phyloP scores from a whole-genome alignment of 2,797 vertebrate species.

The Sebastes goodei region DNA sequence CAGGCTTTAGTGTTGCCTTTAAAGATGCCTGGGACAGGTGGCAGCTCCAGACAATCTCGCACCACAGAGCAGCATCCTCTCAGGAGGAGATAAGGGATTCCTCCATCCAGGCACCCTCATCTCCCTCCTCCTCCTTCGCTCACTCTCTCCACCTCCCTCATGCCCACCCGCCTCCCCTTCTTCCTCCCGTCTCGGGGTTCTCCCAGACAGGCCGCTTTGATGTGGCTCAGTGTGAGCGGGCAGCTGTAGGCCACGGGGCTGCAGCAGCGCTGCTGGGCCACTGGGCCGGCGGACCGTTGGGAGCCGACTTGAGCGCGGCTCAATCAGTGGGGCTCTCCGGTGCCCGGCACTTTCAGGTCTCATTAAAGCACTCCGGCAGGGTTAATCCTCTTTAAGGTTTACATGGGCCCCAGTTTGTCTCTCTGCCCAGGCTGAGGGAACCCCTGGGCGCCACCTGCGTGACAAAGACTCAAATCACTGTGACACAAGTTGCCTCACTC shows the following conservation, averaged over 20 bases:
- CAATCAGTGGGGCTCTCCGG: conserved; percentile 78
- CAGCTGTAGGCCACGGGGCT: conserved; percentile 82
- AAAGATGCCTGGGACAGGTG: conserved; percentile 99
- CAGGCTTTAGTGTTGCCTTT: conserved; percentile 96
- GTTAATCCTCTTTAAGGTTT: conserved; percentile 97
- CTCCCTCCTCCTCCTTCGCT: conserved; percentile 41
- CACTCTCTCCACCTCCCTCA: conserved; percentile 38
- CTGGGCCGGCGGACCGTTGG: conserved; percentile 71
- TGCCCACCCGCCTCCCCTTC: conserved; percentile 19
- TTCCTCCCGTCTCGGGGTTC: conserved; percentile 70
- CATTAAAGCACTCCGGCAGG: conserved; percentile 90
- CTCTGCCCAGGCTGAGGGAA: conserved; percentile 79
- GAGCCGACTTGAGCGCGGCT: conserved; percentile 68
- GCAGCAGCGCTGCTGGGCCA: conserved; percentile 59
- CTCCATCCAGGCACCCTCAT: conserved; percentile 84
- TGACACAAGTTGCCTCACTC: conserved; percentile 68
- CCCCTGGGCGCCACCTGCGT: conserved; percentile 83
- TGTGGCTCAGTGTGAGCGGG: conserved; percentile 88
- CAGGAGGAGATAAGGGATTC: conserved; percentile 96
- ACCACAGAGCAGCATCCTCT: conserved; percentile 89
- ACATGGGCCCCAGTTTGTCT: conserved; percentile 88
- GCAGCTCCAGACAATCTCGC: conserved; percentile 98
- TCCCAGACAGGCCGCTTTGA: conserved; percentile 92
- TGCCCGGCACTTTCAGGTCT: conserved; percentile 88
- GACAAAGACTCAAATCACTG: conserved; percentile 79